Base-by-base conservation (phyloP, 1,140 invertebrate species). In the Papilio glaucus region DNA sequence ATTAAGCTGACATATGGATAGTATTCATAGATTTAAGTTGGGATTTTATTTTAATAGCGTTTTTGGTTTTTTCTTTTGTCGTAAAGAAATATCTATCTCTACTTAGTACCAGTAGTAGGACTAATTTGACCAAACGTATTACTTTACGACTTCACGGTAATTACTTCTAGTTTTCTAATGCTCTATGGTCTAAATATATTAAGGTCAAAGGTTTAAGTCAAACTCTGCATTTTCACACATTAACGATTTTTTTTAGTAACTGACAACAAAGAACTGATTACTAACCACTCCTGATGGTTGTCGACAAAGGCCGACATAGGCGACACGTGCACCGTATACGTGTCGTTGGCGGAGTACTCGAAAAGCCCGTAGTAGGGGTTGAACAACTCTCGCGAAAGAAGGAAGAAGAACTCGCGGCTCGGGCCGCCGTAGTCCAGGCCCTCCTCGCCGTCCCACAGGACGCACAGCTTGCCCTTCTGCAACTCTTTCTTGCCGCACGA, bases 361-460 rank as follows among this genome's bases (percentile, higher is more conserved):
- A 99, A 99, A 15, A 99, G 95, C 4, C 98, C 98, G 85, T 99
- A 99, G 90, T 99, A 99, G 0, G 98, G 98, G 94, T 99, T 99
- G 93, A 99, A 99, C 0, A 99, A 94, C 92, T 99, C 98, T 53
- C 98, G 94, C 0, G 98, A 99, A 8, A 99, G 93, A 24, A 99
- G 95, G 89, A 99, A 99, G 94, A 99, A 99, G 93, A 99, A 99
- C 93, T 99, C 98, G 45, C 98, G 8, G 97, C 89, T 99, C 2
- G 98, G 98, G 0, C 98, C 98, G 45, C 98, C 98, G 89, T 99
- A 99, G 94, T 99, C 98, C 21, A 99, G 93, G 45, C 98, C 98
- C 93, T 99, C 98, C 91, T 99, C 98, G 53, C 98, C 98, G 87
- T 98, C 97, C 95, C 99, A 99, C 13, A 98, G 96, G 9, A 99